Conservation (phyloP, 2,797 vertebrate genomes). For the Pseudomugil tenellus region DNA sequence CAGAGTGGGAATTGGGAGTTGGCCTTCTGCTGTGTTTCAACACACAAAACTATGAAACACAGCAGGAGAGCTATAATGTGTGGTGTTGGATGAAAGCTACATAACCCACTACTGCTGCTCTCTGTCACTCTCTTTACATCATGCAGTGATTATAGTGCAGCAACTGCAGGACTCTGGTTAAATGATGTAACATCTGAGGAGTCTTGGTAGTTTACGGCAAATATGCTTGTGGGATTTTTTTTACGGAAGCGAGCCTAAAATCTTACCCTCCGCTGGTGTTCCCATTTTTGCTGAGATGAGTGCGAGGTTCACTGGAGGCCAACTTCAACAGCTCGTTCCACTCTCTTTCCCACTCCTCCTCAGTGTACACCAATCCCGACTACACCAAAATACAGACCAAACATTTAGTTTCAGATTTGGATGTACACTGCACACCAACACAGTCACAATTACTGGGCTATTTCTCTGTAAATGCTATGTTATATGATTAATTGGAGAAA, state of each 20-base stretch:
- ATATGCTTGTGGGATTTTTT: background rate
- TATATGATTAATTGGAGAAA: conserved; percentile 5
- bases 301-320: conserved; percentile 97
- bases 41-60: conserved; percentile 19
- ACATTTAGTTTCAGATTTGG: conserved; percentile 35
- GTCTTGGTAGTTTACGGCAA: conserved; percentile 1
- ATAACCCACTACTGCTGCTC: background rate
- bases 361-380: conserved; percentile 97
- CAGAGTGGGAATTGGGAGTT: background rate
- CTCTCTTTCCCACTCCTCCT: conserved; percentile 97
- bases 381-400: conserved; percentile 59
- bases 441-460: conserved; percentile 30
- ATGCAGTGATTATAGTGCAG: background rate
- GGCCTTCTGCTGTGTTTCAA: conserved; percentile 24
- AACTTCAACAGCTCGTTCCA: conserved; percentile 98
- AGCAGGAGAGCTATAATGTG: conserved; percentile 27
- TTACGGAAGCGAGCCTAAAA: background rate
- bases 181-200: background rate
- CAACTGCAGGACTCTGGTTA: background rate
- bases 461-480: conserved; percentile 1
- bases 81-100: conserved; percentile 4
- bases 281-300: conserved; percentile 93
- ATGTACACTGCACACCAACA: conserved; percentile 44
- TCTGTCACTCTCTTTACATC: background rate
- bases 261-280: conserved; percentile 93